Percentiles rank a stretch among this genome's conserved stretches.
These are phyloP conservation scores for Epinephelus fuscoguttatus DNA, from an alignment of 2,113 vertebrate genomes.

Conservation along the genomic window DNA sequence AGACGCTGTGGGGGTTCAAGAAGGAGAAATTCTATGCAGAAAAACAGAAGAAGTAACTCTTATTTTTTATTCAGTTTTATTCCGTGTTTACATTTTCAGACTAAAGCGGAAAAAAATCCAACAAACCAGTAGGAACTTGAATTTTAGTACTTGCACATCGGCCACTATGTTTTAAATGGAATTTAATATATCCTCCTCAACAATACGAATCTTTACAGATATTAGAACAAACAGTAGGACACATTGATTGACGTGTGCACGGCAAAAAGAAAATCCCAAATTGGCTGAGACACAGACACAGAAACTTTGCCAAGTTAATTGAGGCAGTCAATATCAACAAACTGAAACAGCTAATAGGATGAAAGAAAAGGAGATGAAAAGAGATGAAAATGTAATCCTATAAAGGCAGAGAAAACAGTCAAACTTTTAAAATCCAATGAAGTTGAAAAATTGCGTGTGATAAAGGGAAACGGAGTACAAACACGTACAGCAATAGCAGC, in stretches of 20 bases:
- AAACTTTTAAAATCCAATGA: conserved; percentile 49
- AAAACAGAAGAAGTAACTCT: conserved; percentile 1
- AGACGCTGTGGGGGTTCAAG: conserved; percentile 23
- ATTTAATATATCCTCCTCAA: conserved; percentile 2
- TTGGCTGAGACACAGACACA: conserved; percentile 31
- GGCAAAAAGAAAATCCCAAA: conserved; percentile 14
- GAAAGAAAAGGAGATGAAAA: conserved; percentile 57
- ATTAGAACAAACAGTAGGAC: conserved; percentile 24
- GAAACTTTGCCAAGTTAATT: conserved; percentile 51
- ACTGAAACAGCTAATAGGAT: conserved; percentile 50
- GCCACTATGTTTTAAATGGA: conserved; percentile 1
- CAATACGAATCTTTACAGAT: not conserved
- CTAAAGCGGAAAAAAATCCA: not conserved
- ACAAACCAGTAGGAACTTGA: not conserved
- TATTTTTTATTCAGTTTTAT: not conserved
- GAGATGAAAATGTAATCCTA: conserved; percentile 42
- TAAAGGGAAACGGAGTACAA: conserved; percentile 42
- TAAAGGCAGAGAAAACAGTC: conserved; percentile 41
- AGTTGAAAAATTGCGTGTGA: conserved; percentile 39
- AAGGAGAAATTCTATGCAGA: not conserved
- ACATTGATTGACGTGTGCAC: conserved; percentile 25
- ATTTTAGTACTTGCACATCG: not conserved
- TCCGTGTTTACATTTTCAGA: not conserved
- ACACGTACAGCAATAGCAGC: conserved; percentile 25
- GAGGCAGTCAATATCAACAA: conserved; percentile 52